Evolutionary conservation across 1,140 invertebrate genomes (phyloP), one percentile per base, ranked within the genome.

Genomic region (Drosophila simulans): DNA sequence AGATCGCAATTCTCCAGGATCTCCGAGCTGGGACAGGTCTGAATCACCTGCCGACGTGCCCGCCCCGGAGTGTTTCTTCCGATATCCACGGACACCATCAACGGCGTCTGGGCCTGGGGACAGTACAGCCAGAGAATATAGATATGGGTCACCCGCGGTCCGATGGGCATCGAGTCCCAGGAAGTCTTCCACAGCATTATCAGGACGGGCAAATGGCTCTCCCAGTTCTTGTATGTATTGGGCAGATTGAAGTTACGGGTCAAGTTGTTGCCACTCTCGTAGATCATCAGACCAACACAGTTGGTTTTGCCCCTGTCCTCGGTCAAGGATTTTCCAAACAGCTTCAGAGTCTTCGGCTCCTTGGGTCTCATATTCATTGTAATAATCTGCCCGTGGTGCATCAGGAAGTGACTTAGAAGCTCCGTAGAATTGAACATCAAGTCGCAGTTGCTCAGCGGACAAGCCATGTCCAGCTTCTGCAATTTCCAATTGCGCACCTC

Each of bases 101-200:
- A 13, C 0, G 56, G 15, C 0, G 40, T 4, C 11, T 45, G 39
- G 2, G 49, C 65, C 57, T 69, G 65, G 1, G 65, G 48, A 11
- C 65, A 69, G 20, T 48, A 40, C 12, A 69, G 34, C 65, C 65
- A 69, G 3, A 69, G 39, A 4, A 48, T 46, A 12, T 69, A 69
- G 11, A 69, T 15, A 5, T 69, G 56, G 12, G 65, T 39, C 1
- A 69, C 49, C 20, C 22, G 20, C 0, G 65, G 56, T 8, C 40
- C 20, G 11, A 10, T n/a, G 13, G 20, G 12, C 34, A 11, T 3
- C 1, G 31, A 5, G 13, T 62, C 65, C 65, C 65, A 69, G 2
- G 65, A 69, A 0, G 57, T 60, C 22, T 53, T 60, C 46, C 65
- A 62, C 46, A 69, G 40, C 57, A 69, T 60, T 0, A 53, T 5